Evolutionary conservation across 2,797 vertebrate genomes (phyloP).

Genomic region (Tangara arthus): DNA sequence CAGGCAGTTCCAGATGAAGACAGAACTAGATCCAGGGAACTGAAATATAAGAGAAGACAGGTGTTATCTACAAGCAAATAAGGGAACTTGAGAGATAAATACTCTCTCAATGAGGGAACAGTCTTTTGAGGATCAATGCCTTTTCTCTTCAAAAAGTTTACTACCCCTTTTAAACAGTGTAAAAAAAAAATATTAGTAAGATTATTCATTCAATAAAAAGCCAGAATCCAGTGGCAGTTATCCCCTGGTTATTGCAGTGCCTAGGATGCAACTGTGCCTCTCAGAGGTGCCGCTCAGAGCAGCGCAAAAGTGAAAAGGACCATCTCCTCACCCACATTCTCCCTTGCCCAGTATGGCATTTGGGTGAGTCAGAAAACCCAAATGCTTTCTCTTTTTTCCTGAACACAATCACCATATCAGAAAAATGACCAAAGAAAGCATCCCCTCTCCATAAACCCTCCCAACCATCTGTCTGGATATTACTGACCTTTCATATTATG

Average conservation of each 20-base stretch:
- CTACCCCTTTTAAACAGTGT: background rate
- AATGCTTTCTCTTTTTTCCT: background rate
- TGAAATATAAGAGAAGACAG: background rate
- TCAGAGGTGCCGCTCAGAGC: background rate
- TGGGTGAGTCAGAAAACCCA: background rate
- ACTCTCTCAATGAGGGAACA: background rate
- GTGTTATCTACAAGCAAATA: background rate
- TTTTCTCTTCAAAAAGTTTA: background rate
- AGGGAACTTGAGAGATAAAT: background rate
- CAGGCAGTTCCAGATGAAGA: background rate
- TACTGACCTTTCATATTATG: slow-evolving; percentile 48
- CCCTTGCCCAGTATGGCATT: background rate
- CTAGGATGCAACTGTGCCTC: background rate
- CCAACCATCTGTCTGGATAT: slow-evolving; percentile 60
- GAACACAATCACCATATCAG: slow-evolving; percentile 10
- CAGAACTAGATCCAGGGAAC: background rate
- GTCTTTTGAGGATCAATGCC: accelerated
- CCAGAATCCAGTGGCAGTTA: background rate
- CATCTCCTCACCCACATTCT: background rate
- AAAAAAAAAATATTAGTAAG: background rate
- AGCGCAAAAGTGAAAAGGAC: background rate
- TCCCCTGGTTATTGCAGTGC: background rate
- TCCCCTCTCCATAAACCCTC: slow-evolving; percentile 20
- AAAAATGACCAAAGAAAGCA: slow-evolving; percentile 58
- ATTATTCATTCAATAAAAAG: background rate